Evolutionary conservation across 64 coral and sea anemone genomes (phyloP).

Genomic region (Actinia tenebrosa): DNA sequence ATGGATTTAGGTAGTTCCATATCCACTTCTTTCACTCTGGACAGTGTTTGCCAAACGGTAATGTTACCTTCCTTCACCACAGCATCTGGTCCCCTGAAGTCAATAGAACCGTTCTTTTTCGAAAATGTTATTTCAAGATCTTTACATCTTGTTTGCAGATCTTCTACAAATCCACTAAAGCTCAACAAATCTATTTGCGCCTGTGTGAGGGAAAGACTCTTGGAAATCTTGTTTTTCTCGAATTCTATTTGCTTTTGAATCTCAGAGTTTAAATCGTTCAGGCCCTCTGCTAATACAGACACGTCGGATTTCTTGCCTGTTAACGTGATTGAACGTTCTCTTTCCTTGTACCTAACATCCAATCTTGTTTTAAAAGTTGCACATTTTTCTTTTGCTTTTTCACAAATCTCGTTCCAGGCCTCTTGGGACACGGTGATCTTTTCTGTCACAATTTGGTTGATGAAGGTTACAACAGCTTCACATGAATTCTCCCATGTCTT

Average conservation of each 20-base stretch:
- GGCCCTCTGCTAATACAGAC: neutral
- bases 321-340: neutral
- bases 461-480: neutral
- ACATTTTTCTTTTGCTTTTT: constrained; percentile 4
- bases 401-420: neutral
- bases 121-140: constrained; percentile 1
- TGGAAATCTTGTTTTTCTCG: constrained; percentile 24
- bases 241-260: neutral
- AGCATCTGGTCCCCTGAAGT: constrained; percentile 21
- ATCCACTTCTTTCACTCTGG: constrained; percentile 9
- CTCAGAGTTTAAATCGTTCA: neutral
- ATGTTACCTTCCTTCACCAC: constrained; percentile 19
- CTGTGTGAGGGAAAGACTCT: neutral
- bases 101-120: neutral
- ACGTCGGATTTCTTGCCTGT: neutral
- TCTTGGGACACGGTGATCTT: neutral
- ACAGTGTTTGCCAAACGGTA: neutral
- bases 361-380: neutral
- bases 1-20: constrained; percentile 23
- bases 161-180: neutral
- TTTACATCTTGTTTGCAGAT: neutral
- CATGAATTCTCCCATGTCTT: constrained; percentile 1
- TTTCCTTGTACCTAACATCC: neutral
- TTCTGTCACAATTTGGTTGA: constrained; percentile 3
- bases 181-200: neutral